Evolutionary conservation across 2,888 invertebrate genomes (phyloP).

Genomic region (Lacanobia wlatinum): DNA sequence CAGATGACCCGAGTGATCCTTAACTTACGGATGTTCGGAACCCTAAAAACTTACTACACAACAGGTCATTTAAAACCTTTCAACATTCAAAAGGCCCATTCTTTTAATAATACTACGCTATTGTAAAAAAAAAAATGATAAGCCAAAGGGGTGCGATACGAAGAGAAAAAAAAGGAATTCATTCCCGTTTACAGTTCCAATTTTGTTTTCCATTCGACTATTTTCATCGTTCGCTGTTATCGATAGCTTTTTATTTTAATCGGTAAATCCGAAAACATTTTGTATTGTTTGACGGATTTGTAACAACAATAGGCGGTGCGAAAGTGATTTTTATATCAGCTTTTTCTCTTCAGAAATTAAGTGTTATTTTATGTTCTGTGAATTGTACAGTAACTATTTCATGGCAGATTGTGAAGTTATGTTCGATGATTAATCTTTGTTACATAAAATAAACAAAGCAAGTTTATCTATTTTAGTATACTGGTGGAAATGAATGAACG

Average conservation of each 20-base stretch:
- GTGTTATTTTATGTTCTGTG: not conserved
- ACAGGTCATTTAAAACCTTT: constrained; percentile 37
- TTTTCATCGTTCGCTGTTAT: constrained; percentile 16
- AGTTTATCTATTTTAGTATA: not conserved
- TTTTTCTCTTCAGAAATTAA: constrained; percentile 13
- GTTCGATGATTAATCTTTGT: constrained; percentile 7
- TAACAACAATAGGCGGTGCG: not conserved
- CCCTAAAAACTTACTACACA: constrained; percentile 13
- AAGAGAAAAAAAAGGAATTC: constrained; percentile 19
- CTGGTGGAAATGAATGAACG: constrained; percentile 34
- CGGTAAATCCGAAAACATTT: constrained; percentile 21
- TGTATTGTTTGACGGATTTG: constrained; percentile 31
- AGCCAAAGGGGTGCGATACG: not conserved
- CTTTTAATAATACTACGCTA: not conserved
- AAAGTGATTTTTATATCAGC: constrained; percentile 14
- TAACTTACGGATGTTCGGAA: too few species aligned
- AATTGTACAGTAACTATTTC: not conserved
- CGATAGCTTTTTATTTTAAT: constrained; percentile 43
- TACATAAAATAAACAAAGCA: constrained; percentile 18
- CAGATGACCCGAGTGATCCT: too few species aligned
- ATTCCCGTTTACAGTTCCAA: constrained; percentile 31
- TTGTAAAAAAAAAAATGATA: constrained; percentile 16
- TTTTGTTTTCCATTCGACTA: constrained; percentile 37
- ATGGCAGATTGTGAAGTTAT: not conserved
- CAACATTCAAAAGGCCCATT: constrained; percentile 12